phyloP scores from a whole-genome alignment of 2,113 vertebrate genomes.

The Carollia perspicillata region DNA sequence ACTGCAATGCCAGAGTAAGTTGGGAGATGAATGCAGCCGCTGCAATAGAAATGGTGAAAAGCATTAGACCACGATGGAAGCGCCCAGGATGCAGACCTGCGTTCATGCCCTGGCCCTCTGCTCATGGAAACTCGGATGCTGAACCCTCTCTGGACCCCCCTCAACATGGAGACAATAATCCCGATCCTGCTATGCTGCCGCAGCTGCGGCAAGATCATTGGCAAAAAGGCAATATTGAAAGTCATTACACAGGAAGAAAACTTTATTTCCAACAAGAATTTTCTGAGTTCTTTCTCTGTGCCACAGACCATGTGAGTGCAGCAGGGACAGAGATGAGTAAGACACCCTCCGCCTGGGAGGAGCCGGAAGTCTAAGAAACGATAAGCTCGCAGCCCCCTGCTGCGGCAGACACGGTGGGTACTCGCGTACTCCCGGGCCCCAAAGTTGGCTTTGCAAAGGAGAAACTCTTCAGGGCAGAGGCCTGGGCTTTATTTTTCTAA shows the following conservation, averaged over 20 bases:
- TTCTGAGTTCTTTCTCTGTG: background rate
- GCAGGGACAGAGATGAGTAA: background rate
- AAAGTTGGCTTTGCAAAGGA: background rate
- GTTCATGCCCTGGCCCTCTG: rapidly evolving
- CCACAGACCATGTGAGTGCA: background rate
- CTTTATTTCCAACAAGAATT: background rate
- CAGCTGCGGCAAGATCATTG: background rate
- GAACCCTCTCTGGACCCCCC: background rate
- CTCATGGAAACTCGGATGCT: background rate
- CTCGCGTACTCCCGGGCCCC: background rate
- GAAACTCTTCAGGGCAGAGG: background rate
- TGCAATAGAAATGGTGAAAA: background rate
- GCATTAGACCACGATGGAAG: background rate
- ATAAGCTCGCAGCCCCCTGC: rapidly evolving
- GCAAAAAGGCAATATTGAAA: background rate
- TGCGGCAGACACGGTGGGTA: background rate
- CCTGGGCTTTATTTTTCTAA: background rate
- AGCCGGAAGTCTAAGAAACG: too few species aligned
- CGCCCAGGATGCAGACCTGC: background rate
- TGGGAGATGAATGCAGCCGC: too few species aligned
- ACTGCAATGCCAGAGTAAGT: background rate
- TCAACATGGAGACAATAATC: background rate
- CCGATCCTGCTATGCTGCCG: rapidly evolving
- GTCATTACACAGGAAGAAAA: background rate
- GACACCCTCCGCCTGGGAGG: background rate